Evolutionary conservation across 2,888 invertebrate genomes (phyloP).

Genomic region (Lamellibrachia columna): DNA sequence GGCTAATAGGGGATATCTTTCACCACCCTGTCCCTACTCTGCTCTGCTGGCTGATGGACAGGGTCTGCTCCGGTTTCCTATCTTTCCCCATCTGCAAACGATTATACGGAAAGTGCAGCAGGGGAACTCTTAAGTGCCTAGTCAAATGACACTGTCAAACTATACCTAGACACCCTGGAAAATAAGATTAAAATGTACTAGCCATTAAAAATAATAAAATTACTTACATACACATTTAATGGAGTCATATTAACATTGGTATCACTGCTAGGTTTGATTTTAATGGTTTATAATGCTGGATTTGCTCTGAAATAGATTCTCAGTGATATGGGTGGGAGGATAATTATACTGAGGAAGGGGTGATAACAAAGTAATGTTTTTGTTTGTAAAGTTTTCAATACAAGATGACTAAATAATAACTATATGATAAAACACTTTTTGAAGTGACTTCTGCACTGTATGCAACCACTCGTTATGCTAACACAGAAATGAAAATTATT

Average conservation of each 20-base stretch:
- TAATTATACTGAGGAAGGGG: background rate
- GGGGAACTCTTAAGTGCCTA: background rate
- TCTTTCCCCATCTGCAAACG: background rate
- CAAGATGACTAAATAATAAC: background rate
- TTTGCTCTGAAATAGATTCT: background rate
- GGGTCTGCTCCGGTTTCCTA: background rate
- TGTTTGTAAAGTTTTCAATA: background rate
- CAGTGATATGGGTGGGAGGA: background rate
- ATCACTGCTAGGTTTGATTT: background rate
- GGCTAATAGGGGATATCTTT: conserved; percentile 11
- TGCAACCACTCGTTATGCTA: too few relatives aligned
- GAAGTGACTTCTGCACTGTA: background rate
- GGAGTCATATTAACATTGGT: background rate
- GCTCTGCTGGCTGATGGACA: background rate
- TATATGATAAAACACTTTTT: background rate
- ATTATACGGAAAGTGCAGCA: background rate
- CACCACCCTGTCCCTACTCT: background rate
- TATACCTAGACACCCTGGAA: background rate
- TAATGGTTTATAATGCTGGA: background rate
- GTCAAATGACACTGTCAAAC: background rate
- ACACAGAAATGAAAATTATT: too few relatives aligned
- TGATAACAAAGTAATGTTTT: background rate
- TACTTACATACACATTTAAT: background rate
- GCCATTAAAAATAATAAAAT: background rate
- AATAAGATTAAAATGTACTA: background rate